Evolutionary conservation across 1,140 invertebrate species (phyloP), one percentile per base, ranked within the genome.

Genomic region (Himalopsyche phryganea): DNA sequence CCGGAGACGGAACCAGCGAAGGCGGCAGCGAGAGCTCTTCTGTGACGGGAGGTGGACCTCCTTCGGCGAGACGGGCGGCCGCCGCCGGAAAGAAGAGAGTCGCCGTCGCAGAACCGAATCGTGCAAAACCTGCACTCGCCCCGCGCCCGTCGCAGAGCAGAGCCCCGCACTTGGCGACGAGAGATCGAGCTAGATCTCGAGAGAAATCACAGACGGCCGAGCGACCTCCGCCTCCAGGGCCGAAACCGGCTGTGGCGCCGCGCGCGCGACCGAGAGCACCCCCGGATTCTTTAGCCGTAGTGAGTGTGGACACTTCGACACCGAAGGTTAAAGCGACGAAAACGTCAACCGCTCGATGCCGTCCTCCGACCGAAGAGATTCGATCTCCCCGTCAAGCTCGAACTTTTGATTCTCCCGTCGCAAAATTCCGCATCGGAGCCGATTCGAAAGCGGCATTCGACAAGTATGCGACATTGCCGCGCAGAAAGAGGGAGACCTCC

Each of bases 11-110:
- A 9, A 83, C 82, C 15, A 85, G 83, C 64, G 85, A 86, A 58
- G 82, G 85, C 56, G 87, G 88, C 14, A 89, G 87, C 61, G 88
- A 90, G 66, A 88, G 86, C 68, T 88, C 86, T 0, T 87, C 86
- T 0, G 69, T 88, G 20, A 75, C 81, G 6, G 80, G 81, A 2
- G 76, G 73, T 13, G 61, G 59, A 14, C 58, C 59, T 15, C 69
- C 74, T 0, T 23, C 50, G 5, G 70, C 73, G 2, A 71, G 71
- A 10, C 70, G 70, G 9, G 65, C 72, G n/a, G 33, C 59, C 19
- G 50, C 47, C 33, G 61, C 50, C 14, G 28, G 13, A 7, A 69
- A 71, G 23, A 71, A 72, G 20, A 66, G 70, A 18, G 70, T 74
- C 36, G 72, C 71, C 33, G 73, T 74, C 32, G 57, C 69, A 14